Percentiles rank a stretch among this genome's conserved stretches.
Conservation (phyloP, 2,888 invertebrate species). For the Dione vanillae region DNA sequence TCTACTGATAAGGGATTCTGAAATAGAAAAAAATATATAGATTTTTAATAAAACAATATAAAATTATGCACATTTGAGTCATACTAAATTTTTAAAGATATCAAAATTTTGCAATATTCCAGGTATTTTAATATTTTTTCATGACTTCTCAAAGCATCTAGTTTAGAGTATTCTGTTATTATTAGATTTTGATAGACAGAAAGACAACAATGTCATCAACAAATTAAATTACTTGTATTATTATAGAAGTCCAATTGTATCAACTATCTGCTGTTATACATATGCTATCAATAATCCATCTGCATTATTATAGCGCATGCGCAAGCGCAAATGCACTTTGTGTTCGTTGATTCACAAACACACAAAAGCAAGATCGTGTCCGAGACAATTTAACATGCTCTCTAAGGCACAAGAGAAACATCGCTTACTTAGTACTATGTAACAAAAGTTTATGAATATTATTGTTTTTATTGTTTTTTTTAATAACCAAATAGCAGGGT, state of each 20-base stretch:
- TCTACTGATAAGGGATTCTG: slow-evolving; percentile 98
- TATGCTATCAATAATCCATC: neutral
- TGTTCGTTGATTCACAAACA: neutral
- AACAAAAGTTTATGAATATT: neutral
- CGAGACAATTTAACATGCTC: slow-evolving; percentile 2
- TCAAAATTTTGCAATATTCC: no score
- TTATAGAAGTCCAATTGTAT: no score
- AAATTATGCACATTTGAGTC: neutral
- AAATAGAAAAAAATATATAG: slow-evolving; percentile 62
- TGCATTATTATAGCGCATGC: neutral
- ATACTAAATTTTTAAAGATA: no score
- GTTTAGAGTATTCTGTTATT: no score
- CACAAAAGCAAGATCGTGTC: neutral
- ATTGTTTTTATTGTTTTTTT: no score
- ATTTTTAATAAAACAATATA: slow-evolving; percentile 32
- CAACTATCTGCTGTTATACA: no score
- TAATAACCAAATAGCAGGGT: no score
- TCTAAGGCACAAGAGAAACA: neutral
- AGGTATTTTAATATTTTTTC: no score
- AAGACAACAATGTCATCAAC: no score
- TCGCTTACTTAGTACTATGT: neutral
- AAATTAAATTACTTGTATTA: no score
- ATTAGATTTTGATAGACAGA: no score
- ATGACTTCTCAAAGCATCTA: no score
- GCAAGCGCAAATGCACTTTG: neutral